A percentile compares a stretch with the other conserved stretches of the same genome.
Evolutionary conservation across 2,797 vertebrate species (phyloP).

Genomic region (Chloroceryle amazona): DNA sequence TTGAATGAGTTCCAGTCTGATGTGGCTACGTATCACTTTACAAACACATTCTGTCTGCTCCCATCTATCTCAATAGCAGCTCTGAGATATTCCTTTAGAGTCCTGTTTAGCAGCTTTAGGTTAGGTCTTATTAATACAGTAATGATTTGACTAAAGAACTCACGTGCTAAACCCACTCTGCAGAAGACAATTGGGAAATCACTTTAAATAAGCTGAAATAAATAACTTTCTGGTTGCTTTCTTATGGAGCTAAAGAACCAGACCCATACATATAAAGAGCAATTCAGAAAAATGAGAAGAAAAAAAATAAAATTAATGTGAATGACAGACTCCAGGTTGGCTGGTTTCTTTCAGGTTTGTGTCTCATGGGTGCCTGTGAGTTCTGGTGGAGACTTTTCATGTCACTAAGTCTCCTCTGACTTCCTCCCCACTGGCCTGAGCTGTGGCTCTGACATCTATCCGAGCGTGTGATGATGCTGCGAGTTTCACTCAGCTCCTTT

Average conservation of each 20-base stretch:
- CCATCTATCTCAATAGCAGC: slow-evolving; percentile 44
- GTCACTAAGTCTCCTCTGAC: background rate
- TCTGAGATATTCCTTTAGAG: slow-evolving; percentile 26
- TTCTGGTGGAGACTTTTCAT: background rate
- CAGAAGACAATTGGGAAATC: slow-evolving; percentile 14
- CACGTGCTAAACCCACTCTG: slow-evolving; percentile 8
- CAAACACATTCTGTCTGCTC: slow-evolving; percentile 21
- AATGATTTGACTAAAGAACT: slow-evolving; percentile 46
- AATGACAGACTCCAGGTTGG: background rate
- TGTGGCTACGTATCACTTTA: slow-evolving; percentile 18
- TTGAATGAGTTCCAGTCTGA: slow-evolving; percentile 64
- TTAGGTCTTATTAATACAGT: slow-evolving; percentile 58
- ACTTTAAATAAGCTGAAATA: slow-evolving; percentile 30
- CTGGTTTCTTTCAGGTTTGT: background rate
- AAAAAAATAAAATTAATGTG: fast-evolving
- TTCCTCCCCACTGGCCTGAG: background rate
- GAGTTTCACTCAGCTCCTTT: background rate
- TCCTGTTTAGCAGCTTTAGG: slow-evolving; percentile 30
- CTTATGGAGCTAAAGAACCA: background rate
- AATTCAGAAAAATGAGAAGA: background rate
- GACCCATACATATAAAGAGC: background rate
- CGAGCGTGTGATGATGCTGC: fast-evolving
- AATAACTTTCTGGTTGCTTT: slow-evolving; percentile 44
- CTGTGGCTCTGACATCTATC: background rate
- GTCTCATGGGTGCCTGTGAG: background rate